A percentile compares a stretch with the other conserved stretches of the same genome.
phyloP scores from a whole-genome alignment of 2,113 vertebrate species.

The Oncorhynchus mykiss region DNA sequence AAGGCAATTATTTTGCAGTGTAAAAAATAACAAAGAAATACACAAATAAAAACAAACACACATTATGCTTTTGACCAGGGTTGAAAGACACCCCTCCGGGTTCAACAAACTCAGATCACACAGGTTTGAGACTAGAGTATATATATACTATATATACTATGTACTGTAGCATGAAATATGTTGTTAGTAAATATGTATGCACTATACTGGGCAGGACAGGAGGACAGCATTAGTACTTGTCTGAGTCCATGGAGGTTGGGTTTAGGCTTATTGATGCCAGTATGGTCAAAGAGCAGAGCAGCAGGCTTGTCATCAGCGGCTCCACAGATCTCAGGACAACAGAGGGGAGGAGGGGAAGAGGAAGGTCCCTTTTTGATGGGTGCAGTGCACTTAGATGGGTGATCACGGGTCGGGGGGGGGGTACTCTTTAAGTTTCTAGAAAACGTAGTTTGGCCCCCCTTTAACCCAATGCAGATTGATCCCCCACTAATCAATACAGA shows the following conservation, averaged over 20 bases:
- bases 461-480: slow-evolving; percentile 29
- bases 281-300: slow-evolving; percentile 41
- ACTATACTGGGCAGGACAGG: too few species aligned
- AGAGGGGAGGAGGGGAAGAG: slow-evolving; percentile 28
- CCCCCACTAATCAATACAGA: slow-evolving; percentile 13
- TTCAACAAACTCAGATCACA: not conserved
- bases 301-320: slow-evolving; percentile 42
- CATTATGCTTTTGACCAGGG: too few species aligned
- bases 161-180: too few species aligned
- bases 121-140: not conserved
- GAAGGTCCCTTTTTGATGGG: slow-evolving; percentile 32
- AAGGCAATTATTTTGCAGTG: too few species aligned
- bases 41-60: too few species aligned
- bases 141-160: too few species aligned
- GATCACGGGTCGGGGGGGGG: too few species aligned
- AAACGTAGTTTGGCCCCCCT: too few species aligned
- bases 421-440: too few species aligned
- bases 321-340: slow-evolving; percentile 18
- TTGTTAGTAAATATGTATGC: too few species aligned
- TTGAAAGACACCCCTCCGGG: not conserved
- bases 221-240: too few species aligned
- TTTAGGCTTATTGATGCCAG: slow-evolving; percentile 21
- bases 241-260: not conserved
- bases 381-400: slow-evolving; percentile 15
- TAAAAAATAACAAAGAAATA: too few species aligned